Base-by-base conservation (phyloP, 2,797 vertebrate species). In the Acipenser oxyrinchus region DNA sequence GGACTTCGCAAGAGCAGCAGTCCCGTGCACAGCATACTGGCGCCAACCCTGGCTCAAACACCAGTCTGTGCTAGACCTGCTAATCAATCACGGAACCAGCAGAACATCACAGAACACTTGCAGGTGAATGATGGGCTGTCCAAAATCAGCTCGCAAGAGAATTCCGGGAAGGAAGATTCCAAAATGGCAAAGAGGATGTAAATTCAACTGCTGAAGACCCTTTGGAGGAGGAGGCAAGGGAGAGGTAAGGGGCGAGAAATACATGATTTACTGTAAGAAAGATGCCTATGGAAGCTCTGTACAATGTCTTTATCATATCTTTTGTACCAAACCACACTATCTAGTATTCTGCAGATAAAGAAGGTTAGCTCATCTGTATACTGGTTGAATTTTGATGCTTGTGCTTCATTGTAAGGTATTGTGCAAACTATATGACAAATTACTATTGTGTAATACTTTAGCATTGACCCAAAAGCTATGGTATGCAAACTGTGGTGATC, bases 1-100 rank as follows among this genome's bases (percentile, higher is more conserved):
- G 88, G 87, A 73, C 88, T 95, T 70, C 90, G 94, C 78, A 98
- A 97, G 83, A 92, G 65, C 79, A 93, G 78, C 87, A 97, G 94
- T 75, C 94, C 94, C 0, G 89, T 90, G 67, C 94, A 93, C 82
- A 96, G 89, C 73, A 92, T 97, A 75, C 81, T 94, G 85, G 86
- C 87, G 49, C 91, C 93, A 0, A 93, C 86, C 58, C 89, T 92
- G 4, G 91, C 90, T 75, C 87, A 90, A 8, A 93, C 87, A 65
- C 89, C 92, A 61, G 88, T 81, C 68, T 87, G 87, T 70, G 92
- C 89, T 73, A 91, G 90, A 69, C 76, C 84, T 0, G 86, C 84
- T 71, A 79, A 92, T 81, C 93, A 93, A 74, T 81, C 86, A 71
- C 94, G 93, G 91, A 91, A 92, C 1, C 82, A 84, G 64, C 92